Base-by-base conservation (phyloP, 2,797 vertebrate species). In the Sternarchorhynchus goeldii region DNA sequence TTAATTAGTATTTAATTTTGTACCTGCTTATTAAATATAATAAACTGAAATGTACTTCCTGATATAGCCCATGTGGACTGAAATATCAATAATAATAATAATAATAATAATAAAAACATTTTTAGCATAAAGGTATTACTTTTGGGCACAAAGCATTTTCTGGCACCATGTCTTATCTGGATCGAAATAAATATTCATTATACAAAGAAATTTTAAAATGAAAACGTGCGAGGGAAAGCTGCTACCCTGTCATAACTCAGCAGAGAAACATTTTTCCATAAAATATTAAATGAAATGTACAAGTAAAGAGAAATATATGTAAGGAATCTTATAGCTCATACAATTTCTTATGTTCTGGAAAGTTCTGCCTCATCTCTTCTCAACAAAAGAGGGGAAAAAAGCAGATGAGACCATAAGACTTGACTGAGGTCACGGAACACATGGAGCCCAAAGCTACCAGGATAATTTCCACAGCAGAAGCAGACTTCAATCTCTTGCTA, bases 311-410 rank as follows among this genome's bases (percentile, higher is more conserved):
- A 36, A 36, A 36, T 36, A 36, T 36, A 36, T 0, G 34, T 36
- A 36, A 36, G 34, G 34, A 36, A 36, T 7, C 34, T 36, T 50
- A 50, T 12, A 50, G 45, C 12, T 50, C 45, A 50, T 2, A 50
- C 3, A 10, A 50, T 64, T 62, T 73, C 57, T 39, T 53, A 55
- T 58, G 12, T 77, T 82, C 88, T 82, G 89, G 87, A 93, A 92
- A 93, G 85, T 86, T 85, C 79, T 89, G 79, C 85, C 85, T 89
- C 80, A 91, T 84, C 86, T 90, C 89, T 90, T 90, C 89, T 85
- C 85, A 87, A 91, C 50, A 69, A 84, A 79, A 88, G 81, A 90
- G 86, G 25, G 88, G 84, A 86, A 75, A 89, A 82, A 36, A 86
- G 18, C 58, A 21, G 41, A 83, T 75, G 84, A 85, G 93, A 90